A percentile compares a stretch with the other conserved stretches of the same genome.
These are phyloP conservation scores for Podarcis lilfordi DNA, from an alignment of 2,797 vertebrate species.

Conservation along the genomic window DNA sequence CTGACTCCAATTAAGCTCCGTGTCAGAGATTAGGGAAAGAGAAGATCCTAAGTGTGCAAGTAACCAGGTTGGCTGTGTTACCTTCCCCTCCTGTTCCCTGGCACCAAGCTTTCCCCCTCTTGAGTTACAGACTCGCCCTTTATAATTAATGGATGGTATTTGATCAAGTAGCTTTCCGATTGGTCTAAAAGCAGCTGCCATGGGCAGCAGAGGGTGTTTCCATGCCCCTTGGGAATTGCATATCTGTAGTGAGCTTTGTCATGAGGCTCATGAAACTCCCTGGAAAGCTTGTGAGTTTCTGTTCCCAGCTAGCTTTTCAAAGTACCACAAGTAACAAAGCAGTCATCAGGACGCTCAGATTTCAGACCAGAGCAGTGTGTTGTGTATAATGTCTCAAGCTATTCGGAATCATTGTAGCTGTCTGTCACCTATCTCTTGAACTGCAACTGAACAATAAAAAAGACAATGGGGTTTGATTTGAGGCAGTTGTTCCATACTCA, in stretches of 20 bases:
- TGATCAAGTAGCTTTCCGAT: neutral
- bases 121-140: neutral
- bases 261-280: neutral
- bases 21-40: neutral
- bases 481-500: too few relatives aligned
- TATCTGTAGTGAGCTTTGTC: neutral
- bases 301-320: slow-evolving; percentile 6
- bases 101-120: neutral
- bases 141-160: slow-evolving; percentile 24
- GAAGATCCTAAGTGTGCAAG: neutral
- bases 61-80: neutral
- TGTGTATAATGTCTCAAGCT: neutral
- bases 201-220: neutral
- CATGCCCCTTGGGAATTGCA: neutral
- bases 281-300: neutral
- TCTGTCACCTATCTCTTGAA: neutral
- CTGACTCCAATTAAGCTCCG: neutral
- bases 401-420: neutral
- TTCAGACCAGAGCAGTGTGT: neutral
- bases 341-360: neutral
- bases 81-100: neutral
- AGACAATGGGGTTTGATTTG: neutral
- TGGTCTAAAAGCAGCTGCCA: neutral
- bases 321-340: neutral
- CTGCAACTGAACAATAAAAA: neutral